A percentile compares a stretch with the other conserved stretches of the same genome.
Conservation (phyloP, 2,888 invertebrate genomes). For the Netelia melanura region DNA sequence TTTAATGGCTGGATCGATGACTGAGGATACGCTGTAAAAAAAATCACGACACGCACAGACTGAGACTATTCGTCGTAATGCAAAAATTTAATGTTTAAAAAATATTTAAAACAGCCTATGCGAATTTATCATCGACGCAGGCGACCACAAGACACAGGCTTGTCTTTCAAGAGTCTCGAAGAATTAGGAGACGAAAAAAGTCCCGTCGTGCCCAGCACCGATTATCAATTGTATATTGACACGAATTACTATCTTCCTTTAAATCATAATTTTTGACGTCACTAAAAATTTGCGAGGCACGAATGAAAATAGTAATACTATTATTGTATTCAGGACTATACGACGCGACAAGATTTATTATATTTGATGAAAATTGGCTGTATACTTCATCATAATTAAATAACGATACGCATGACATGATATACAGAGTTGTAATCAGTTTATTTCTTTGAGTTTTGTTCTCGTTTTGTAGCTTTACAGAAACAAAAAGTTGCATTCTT, state of each 20-base stretch:
- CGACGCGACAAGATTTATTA: constrained; percentile 49
- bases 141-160: constrained; percentile 39
- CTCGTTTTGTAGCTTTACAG: constrained; percentile 67
- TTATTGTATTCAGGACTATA: constrained; percentile 29
- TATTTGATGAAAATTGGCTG: constrained; percentile 36
- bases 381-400: constrained; percentile 60
- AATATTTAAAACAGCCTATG: not conserved
- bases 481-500: constrained; percentile 50
- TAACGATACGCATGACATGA: constrained; percentile 47
- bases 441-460: constrained; percentile 81
- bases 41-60: constrained; percentile 7
- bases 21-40: constrained; percentile 15
- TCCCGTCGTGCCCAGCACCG: not conserved
- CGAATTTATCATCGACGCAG: not conserved
- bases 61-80: not conserved
- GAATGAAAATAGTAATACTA: constrained; percentile 48
- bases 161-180: constrained; percentile 47
- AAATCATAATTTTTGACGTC: constrained; percentile 9
- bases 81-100: no score
- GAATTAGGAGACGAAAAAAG: constrained; percentile 35
- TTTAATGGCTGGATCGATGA: constrained; percentile 26
- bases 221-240: constrained; percentile 14
- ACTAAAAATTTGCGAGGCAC: constrained; percentile 17
- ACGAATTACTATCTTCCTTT: constrained; percentile 19
- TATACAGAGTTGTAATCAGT: constrained; percentile 82